phyloP scores from a whole-genome alignment of 1,140 invertebrate species.

The Leptopilina boulardi region DNA sequence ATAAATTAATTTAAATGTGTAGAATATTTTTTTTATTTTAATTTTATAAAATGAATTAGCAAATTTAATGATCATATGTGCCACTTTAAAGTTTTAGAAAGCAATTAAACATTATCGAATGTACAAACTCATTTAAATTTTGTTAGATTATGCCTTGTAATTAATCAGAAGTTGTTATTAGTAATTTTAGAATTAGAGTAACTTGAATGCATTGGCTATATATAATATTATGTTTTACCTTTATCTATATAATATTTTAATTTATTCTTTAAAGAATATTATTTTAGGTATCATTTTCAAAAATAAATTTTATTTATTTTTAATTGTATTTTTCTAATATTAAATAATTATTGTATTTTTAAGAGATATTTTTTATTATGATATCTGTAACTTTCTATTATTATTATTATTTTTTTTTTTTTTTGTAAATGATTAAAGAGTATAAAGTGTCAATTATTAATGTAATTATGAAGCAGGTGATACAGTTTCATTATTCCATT shows the following conservation, averaged over 20 bases:
- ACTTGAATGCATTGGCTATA: neutral
- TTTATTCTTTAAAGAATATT: too few species aligned
- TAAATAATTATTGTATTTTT: too few species aligned
- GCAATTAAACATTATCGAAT: slow-evolving; percentile 29
- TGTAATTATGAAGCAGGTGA: neutral
- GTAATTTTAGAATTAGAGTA: neutral
- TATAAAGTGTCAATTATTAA: neutral
- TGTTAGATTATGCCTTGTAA: neutral
- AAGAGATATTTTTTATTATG: neutral
- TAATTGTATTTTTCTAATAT: too few species aligned
- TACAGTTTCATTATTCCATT: neutral
- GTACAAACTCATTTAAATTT: neutral
- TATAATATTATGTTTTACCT: neutral
- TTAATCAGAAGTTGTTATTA: slow-evolving; percentile 29
- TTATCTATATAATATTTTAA: too few species aligned
- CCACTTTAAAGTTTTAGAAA: neutral
- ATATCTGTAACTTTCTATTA: neutral
- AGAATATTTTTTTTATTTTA: neutral
- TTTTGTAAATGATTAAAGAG: neutral
- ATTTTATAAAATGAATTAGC: neutral
- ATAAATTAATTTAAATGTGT: too few species aligned
- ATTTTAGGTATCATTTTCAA: too few species aligned
- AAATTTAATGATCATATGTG: neutral
- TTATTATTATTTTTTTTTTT: neutral
- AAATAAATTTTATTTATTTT: too few species aligned